Evolutionary conservation across 2,113 vertebrate genomes (phyloP), one percentile per base, ranked within the genome.

Genomic region (Oplegnathus fasciatus): DNA sequence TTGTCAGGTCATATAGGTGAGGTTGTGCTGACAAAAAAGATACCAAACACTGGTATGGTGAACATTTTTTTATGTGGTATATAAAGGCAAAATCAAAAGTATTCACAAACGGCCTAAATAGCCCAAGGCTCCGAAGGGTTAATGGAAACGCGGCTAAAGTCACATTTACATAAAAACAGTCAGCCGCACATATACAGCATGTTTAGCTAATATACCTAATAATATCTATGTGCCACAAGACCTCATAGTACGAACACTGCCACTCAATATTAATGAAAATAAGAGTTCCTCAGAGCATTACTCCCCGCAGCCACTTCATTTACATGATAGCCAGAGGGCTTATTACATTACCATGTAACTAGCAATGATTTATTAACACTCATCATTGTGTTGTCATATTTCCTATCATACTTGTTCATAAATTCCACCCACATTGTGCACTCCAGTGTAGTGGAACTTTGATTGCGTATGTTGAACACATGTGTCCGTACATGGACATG

Each of bases 281-380:
- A 58, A n/a, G 13, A 65, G 66, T 11, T 79, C 78, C 28, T 72
- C 34, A 40, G 58, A 62, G 17, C 58, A 50, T 37, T 28, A 42
- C 62, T 66, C 64, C 78, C 73, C 64, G 65, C 48, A 54, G 62
- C 58, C 15, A 42, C 22, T 60, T 74, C 48, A 82, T 82, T 73
- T 69, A 52, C 20, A 85, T 48, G 48, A 68, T 62, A 54, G 37
- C 71, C 54, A 44, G 65, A 62, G 57, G 64, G 60, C 22, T 69
- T 48, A 78, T 60, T 61, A 64, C 48, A 78, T 85, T 61, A 83
- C 15, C 52, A 69, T 77, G 24, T 68, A 73, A 72, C 61, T 22
- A 62, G 69, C 11, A 71, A 18, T 75, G 66, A 85, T 79, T 73
- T 72, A 82, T 80, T 80, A 62, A 73, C 37, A 52, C 9, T 55